A percentile compares a stretch with the other conserved stretches of the same genome.
Conservation (phyloP, 2,888 invertebrate species). For the Anagyrus pseudococci region DNA sequence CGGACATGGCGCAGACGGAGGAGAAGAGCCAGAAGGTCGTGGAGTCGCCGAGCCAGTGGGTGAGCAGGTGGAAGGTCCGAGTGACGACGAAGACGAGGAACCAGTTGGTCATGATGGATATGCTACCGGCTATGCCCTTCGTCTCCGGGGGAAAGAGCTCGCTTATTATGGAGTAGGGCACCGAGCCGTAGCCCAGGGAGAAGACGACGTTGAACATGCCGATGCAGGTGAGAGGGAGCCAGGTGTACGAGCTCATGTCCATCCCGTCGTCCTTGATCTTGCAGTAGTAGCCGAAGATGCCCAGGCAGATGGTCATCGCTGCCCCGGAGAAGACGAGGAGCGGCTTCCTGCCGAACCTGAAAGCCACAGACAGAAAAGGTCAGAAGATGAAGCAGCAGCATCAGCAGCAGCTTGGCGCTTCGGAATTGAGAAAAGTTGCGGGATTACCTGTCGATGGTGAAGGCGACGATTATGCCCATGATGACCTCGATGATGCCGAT, state of each 20-base stretch:
- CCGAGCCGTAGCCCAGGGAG: constrained; percentile 62
- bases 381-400: background rate
- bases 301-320: constrained; percentile 56
- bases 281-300: constrained; percentile 57
- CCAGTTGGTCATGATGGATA: constrained; percentile 62
- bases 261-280: constrained; percentile 47
- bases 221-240: constrained; percentile 61
- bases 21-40: constrained; percentile 56
- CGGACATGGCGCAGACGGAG: constrained; percentile 47
- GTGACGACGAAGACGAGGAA: constrained; percentile 58
- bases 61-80: constrained; percentile 52
- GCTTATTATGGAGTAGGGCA: constrained; percentile 63
- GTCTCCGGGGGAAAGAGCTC: constrained; percentile 63
- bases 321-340: constrained; percentile 64
- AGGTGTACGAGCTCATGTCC: constrained; percentile 52
- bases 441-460: constrained; percentile 60
- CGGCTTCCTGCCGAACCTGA: constrained; percentile 63
- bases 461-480: constrained; percentile 56
- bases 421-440: background rate
- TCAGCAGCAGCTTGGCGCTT: background rate
- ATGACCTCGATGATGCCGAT: constrained; percentile 64
- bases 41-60: constrained; percentile 46
- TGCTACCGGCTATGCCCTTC: constrained; percentile 56
- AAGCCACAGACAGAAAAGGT: constrained; percentile 8
- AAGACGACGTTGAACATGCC: constrained; percentile 61